These are phyloP conservation scores for Cassiopea xamachana DNA, from an alignment of 30 jellyfish, hydroid and myxozoan genomes.

Conservation along the genomic window DNA sequence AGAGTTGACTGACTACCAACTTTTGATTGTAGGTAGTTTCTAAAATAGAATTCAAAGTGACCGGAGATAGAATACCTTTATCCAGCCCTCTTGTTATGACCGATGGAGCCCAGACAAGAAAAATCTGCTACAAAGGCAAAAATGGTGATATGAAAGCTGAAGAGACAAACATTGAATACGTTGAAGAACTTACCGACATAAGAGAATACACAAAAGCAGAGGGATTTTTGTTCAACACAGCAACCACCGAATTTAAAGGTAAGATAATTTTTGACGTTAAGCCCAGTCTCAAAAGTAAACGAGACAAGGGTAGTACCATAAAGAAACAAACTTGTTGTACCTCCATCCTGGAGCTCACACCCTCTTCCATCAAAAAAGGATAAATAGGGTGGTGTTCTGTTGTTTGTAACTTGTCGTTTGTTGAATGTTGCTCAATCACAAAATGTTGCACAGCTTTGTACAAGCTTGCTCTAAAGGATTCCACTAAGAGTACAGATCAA, in stretches of 20 bases:
- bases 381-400: too few relatives aligned
- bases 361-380: too few relatives aligned
- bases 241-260: conserved; percentile 10
- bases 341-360: too few relatives aligned
- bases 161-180: not conserved
- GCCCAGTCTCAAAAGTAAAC: too few relatives aligned
- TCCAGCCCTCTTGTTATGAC: not conserved
- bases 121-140: conserved; percentile 28
- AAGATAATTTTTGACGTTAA: not conserved
- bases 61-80: conserved; percentile 2
- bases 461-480: too few relatives aligned
- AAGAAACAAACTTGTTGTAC: too few relatives aligned
- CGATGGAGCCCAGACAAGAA: conserved; percentile 25
- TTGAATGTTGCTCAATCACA: too few relatives aligned
- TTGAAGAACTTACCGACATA: conserved; percentile 12
- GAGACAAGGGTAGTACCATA: too few relatives aligned
- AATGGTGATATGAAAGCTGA: conserved; percentile 4
- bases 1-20: not conserved
- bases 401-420: too few relatives aligned
- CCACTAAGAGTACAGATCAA: too few relatives aligned
- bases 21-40: conserved; percentile 8
- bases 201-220: conserved; percentile 35
- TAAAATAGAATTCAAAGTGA: conserved; percentile 19
- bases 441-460: too few relatives aligned
- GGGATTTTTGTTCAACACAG: conserved; percentile 40